A percentile compares a stretch with the other conserved stretches of the same genome.
phyloP scores from a whole-genome alignment of 2,888 invertebrate species.

The Augochlorella aurata region DNA sequence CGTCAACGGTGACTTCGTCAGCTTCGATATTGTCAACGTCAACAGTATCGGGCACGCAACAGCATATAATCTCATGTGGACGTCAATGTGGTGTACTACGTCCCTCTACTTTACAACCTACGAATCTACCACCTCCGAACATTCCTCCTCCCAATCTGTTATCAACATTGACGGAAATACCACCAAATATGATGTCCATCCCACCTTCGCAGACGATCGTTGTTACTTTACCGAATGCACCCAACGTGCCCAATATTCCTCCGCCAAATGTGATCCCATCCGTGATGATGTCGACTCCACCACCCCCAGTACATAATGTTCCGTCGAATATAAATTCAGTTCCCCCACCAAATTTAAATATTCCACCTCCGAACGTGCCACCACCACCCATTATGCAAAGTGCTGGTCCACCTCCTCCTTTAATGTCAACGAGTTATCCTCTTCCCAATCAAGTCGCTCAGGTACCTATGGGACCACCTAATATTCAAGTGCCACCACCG shows the following conservation, averaged over 20 bases:
- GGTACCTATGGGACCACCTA: constrained; percentile 76
- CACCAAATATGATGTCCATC: constrained; percentile 75
- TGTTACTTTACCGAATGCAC: constrained; percentile 72
- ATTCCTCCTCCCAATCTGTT: constrained; percentile 73
- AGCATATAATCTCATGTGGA: constrained; percentile 63
- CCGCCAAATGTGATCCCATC: constrained; percentile 75
- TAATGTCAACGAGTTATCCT: constrained; percentile 74
- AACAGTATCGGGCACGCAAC: constrained; percentile 50
- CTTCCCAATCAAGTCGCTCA: constrained; percentile 75
- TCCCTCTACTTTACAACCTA: constrained; percentile 63
- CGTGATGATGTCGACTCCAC: constrained; percentile 76
- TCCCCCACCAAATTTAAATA: constrained; percentile 80
- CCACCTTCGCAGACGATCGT: constrained; percentile 71
- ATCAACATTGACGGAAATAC: constrained; percentile 77
- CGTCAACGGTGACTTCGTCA: neutral
- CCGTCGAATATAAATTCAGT: constrained; percentile 75
- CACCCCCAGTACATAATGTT: constrained; percentile 74
- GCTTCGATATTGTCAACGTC: neutral
- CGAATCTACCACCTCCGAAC: constrained; percentile 80
- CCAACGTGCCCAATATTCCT: constrained; percentile 73
- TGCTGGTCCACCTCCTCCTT: constrained; percentile 68
- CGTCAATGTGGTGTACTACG: constrained; percentile 67
- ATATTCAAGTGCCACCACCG: constrained; percentile 78
- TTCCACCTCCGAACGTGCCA: constrained; percentile 82
- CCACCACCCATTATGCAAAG: constrained; percentile 71